Evolutionary conservation across 2,797 vertebrate species (phyloP).

Genomic region (Synanceia verrucosa): DNA sequence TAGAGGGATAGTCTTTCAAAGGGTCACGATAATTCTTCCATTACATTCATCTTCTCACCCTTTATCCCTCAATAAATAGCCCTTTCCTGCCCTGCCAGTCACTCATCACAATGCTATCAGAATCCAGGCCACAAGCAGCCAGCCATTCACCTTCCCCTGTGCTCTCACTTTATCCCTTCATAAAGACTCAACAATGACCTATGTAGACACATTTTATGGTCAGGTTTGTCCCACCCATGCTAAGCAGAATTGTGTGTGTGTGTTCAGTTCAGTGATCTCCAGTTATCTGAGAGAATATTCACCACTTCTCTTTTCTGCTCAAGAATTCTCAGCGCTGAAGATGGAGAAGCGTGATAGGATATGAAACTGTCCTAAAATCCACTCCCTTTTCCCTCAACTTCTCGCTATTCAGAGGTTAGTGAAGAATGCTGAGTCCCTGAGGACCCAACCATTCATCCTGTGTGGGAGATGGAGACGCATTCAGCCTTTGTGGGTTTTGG

Average conservation of each 20-base stretch:
- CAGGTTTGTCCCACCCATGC: not conserved
- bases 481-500: constrained; percentile 1
- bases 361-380: constrained; percentile 11
- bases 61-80: constrained; percentile 28
- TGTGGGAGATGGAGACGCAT: not conserved
- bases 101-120: constrained; percentile 52
- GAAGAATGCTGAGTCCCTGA: constrained; percentile 15
- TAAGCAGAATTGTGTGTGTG: not conserved
- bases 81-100: not conserved
- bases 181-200: constrained; percentile 45
- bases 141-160: constrained; percentile 36
- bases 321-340: constrained; percentile 3
- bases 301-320: constrained; percentile 7
- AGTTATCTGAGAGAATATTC: constrained; percentile 33
- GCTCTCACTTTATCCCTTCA: constrained; percentile 32
- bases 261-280: constrained; percentile 12
- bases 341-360: constrained; percentile 34
- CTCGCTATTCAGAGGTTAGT: constrained; percentile 3
- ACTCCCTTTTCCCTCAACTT: not conserved
- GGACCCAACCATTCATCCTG: constrained; percentile 23
- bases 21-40: constrained; percentile 7
- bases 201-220: constrained; percentile 34
- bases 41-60: constrained; percentile 19
- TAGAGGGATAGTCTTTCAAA: constrained; percentile 14
- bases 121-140: constrained; percentile 14